phyloP scores from a whole-genome alignment of 1,140 invertebrate genomes.

The Holotrichia oblita region DNA sequence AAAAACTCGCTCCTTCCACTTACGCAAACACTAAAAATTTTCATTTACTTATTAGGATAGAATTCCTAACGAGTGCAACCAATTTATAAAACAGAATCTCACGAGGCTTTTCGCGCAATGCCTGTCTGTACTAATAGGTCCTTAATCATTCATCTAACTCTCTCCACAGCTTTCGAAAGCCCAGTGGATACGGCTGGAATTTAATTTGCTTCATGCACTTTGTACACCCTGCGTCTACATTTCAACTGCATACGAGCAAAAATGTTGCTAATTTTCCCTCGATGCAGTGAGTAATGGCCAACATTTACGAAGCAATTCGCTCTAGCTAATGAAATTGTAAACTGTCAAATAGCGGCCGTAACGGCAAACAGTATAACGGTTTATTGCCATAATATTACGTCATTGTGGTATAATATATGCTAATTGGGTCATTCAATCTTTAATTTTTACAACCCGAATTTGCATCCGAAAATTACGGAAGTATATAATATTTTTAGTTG shows the following conservation, averaged over 20 bases:
- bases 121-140: background rate
- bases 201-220: background rate
- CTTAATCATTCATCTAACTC: background rate
- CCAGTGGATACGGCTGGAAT: background rate
- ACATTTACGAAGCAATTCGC: constrained; percentile 6
- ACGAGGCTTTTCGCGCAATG: background rate
- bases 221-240: background rate
- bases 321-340: constrained; percentile 18
- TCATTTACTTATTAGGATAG: background rate
- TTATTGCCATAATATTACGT: background rate
- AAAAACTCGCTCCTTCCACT: too few species aligned
- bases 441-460: background rate
- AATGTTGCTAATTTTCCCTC: background rate
- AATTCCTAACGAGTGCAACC: background rate
- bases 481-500: too few species aligned
- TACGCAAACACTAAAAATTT: too few species aligned
- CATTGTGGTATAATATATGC: background rate
- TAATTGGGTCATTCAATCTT: background rate
- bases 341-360: background rate
- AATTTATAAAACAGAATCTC: background rate
- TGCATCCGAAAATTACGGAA: background rate
- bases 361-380: background rate
- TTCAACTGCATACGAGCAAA: background rate
- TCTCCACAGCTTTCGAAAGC: background rate
- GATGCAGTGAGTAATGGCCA: background rate